A percentile compares a stretch with the other conserved stretches of the same genome.
phyloP scores from a whole-genome alignment of 1,140 invertebrate species.

The Euwallacea fornicatus region DNA sequence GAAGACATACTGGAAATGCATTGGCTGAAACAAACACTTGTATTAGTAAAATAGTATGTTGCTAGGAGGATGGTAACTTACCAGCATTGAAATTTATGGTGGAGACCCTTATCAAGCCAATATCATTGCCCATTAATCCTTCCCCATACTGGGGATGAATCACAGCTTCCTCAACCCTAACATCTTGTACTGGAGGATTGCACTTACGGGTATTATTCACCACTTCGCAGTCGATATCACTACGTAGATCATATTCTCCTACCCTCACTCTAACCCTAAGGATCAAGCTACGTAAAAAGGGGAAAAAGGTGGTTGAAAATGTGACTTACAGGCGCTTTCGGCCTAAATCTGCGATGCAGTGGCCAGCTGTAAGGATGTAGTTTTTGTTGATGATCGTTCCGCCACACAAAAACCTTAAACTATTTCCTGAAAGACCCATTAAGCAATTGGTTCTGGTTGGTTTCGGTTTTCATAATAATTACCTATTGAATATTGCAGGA shows the following conservation, averaged over 20 bases:
- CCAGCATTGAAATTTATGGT: constrained; percentile 24
- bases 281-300: no score
- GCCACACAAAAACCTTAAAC: constrained; percentile 62
- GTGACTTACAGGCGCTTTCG: constrained; percentile 47
- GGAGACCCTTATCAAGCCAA: constrained; percentile 63
- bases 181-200: constrained; percentile 61
- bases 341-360: constrained; percentile 62
- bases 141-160: constrained; percentile 60
- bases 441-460: not conserved
- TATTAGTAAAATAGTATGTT: not conserved
- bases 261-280: constrained; percentile 51
- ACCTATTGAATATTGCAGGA: constrained; percentile 60
- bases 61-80: constrained; percentile 7
- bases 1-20: constrained; percentile 62
- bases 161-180: constrained; percentile 58
- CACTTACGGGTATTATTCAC: constrained; percentile 55
- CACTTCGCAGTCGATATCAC: constrained; percentile 62
- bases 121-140: constrained; percentile 58
- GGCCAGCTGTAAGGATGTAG: constrained; percentile 72
- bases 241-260: constrained; percentile 64
- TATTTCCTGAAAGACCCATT: constrained; percentile 47
- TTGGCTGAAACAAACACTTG: constrained; percentile 49
- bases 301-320: not conserved
- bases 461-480: constrained; percentile 18
- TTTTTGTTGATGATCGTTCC: constrained; percentile 66